phyloP scores from a whole-genome alignment of 2,797 vertebrate genomes.

The Gobionotothen gibberifrons region DNA sequence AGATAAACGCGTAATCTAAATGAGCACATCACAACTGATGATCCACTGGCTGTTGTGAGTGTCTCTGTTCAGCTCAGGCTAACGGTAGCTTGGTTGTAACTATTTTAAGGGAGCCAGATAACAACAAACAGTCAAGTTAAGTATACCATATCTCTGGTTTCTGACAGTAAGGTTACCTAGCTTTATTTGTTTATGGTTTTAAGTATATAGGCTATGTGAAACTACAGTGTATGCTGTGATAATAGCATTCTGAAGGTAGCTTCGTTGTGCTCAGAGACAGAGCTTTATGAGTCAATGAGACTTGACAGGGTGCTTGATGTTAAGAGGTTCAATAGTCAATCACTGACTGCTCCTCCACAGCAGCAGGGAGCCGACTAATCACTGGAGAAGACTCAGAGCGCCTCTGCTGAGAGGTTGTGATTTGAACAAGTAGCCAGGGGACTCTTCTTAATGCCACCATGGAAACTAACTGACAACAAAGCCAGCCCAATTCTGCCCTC shows the following conservation, averaged over 20 bases:
- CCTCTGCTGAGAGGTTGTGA: constrained; percentile 44
- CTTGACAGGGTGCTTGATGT: constrained; percentile 23
- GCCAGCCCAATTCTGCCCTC: background rate
- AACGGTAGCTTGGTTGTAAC: background rate
- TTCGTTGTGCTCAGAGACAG: background rate
- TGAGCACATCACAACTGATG: background rate
- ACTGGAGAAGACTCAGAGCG: constrained; percentile 66
- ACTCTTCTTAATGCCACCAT: constrained; percentile 66
- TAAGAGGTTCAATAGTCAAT: constrained; percentile 19
- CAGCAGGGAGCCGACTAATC: constrained; percentile 60
- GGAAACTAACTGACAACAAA: constrained; percentile 72
- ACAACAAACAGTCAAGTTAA: background rate
- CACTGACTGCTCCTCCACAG: constrained; percentile 50
- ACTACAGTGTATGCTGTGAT: background rate
- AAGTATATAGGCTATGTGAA: background rate
- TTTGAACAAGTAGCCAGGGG: constrained; percentile 58
- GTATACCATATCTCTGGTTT: background rate
- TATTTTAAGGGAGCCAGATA: background rate
- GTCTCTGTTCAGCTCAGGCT: background rate
- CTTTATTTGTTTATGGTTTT: background rate
- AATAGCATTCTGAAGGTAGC: background rate
- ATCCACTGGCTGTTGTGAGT: background rate
- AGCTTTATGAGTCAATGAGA: background rate
- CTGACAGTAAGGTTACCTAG: background rate
- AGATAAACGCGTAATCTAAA: too few species aligned